Conservation (phyloP, 2,888 invertebrate genomes). For the Temnothorax rugatulus region DNA sequence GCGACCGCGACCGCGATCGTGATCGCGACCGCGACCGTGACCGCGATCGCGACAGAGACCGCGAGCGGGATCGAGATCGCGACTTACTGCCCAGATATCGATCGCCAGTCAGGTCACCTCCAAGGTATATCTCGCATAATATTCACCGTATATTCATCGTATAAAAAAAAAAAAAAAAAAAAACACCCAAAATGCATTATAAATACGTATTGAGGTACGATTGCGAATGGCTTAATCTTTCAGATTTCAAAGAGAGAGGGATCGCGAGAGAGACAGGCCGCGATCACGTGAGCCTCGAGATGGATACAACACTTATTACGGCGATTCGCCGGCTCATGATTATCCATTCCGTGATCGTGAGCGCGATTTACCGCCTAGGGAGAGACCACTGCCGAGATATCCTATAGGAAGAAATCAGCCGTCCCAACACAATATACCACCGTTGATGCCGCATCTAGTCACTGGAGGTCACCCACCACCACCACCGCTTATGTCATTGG, state of each 20-base stretch:
- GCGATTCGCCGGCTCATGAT: conserved; percentile 83
- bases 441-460: conserved; percentile 79
- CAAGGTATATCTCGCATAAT: conserved; percentile 77
- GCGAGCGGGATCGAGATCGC: conserved; percentile 81
- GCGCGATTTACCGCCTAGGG: conserved; percentile 80
- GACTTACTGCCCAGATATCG: conserved; percentile 84
- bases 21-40: conserved; percentile 74
- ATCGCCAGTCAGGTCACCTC: conserved; percentile 84
- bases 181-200: neutral
- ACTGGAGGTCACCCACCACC: conserved; percentile 80
- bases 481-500: conserved; percentile 83
- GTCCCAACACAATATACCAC: conserved; percentile 81
- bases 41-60: conserved; percentile 78
- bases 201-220: neutral
- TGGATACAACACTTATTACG: conserved; percentile 83
- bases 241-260: conserved; percentile 84
- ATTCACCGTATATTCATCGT: neutral
- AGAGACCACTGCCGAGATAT: conserved; percentile 80
- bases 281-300: conserved; percentile 83
- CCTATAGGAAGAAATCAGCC: conserved; percentile 79
- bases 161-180: too few relatives aligned
- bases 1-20: conserved; percentile 79
- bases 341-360: conserved; percentile 83
- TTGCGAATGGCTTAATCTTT: conserved; percentile 32
- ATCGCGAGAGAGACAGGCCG: conserved; percentile 83